These are phyloP conservation scores for Nezara viridula DNA, from an alignment of 2,888 invertebrate genomes.

Conservation along the genomic window DNA sequence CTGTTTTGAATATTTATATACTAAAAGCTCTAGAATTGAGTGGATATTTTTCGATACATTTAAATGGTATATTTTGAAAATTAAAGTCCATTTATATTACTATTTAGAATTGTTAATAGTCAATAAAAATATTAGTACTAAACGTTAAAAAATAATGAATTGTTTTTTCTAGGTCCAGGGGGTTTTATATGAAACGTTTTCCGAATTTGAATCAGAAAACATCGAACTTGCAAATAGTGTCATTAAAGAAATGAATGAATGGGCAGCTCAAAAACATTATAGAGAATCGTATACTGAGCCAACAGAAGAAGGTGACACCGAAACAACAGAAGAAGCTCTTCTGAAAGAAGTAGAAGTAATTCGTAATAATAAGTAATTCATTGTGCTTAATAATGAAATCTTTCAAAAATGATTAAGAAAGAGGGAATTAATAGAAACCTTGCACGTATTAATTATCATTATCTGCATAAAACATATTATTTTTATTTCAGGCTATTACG, in stretches of 20 bases:
- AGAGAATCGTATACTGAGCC: constrained; percentile 60
- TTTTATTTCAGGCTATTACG: no score
- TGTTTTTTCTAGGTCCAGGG: constrained; percentile 76
- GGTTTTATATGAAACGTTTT: constrained; percentile 86
- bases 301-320: neutral
- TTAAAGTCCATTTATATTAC: no score
- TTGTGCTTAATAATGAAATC: neutral
- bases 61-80: no score
- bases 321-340: constrained; percentile 4
- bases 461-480: no score
- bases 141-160: neutral
- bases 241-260: constrained; percentile 78
- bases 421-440: neutral
- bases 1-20: no score
- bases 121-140: neutral
- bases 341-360: constrained; percentile 29
- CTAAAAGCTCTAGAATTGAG: no score
- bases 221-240: constrained; percentile 79
- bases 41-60: no score
- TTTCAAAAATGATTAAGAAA: neutral
- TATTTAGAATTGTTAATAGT: no score
- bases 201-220: constrained; percentile 82
- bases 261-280: constrained; percentile 78
- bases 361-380: no score
- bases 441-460: no score